These are phyloP conservation scores for Lagopus muta DNA, from an alignment of 2,113 vertebrate genomes.

Conservation along the genomic window DNA sequence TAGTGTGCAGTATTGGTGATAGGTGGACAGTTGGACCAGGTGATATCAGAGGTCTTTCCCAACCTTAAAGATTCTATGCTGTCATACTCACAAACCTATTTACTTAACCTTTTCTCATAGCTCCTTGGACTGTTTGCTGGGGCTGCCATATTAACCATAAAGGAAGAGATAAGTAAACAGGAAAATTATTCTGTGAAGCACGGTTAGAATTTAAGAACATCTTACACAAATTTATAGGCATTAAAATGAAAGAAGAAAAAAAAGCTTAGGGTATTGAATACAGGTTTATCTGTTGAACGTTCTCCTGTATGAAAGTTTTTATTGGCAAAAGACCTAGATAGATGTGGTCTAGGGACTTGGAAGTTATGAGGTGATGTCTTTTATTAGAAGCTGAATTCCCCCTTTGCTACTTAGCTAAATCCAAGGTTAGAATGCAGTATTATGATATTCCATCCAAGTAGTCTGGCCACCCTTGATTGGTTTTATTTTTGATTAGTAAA, in stretches of 20 bases:
- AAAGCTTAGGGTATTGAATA: background rate
- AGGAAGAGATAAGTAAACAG: background rate
- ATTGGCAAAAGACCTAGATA: background rate
- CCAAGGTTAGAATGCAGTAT: background rate
- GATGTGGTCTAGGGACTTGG: background rate
- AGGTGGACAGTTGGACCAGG: too few species aligned
- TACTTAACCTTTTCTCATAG: background rate
- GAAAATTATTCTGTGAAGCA: background rate
- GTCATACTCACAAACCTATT: background rate
- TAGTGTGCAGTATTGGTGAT: too few species aligned
- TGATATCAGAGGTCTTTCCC: too few species aligned
- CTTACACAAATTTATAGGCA: background rate
- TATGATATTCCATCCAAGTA: background rate
- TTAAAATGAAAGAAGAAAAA: background rate
- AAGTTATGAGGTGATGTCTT: background rate
- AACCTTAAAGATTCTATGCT: background rate
- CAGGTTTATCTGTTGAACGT: background rate
- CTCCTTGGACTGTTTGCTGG: background rate
- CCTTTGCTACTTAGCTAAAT: background rate
- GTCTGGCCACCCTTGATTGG: background rate
- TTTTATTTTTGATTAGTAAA: background rate
- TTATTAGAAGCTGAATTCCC: background rate
- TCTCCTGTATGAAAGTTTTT: background rate
- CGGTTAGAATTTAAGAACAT: background rate
- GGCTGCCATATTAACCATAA: background rate